Conservation (phyloP, 2,888 invertebrate species). For the Dynastes tityus region DNA sequence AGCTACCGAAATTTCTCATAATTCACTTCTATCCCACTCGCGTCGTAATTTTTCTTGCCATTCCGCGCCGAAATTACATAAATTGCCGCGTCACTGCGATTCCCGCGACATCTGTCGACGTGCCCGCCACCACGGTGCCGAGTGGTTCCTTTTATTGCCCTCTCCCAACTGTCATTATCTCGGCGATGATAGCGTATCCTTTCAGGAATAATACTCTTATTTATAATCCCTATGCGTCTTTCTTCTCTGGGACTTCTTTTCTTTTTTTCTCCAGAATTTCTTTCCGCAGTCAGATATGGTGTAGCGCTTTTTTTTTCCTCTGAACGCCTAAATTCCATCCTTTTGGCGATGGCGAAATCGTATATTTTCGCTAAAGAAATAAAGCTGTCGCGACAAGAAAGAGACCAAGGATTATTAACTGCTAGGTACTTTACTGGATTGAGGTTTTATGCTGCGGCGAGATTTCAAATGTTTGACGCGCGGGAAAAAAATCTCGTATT, state of each 20-base stretch:
- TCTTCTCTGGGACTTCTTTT: not conserved
- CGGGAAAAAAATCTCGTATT: not conserved
- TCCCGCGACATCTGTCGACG: constrained; percentile 19
- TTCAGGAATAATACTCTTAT: constrained; percentile 37
- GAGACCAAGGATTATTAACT: constrained; percentile 40
- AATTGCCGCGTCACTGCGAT: constrained; percentile 1
- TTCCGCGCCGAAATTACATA: constrained; percentile 17
- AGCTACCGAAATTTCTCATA: not conserved
- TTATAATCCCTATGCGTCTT: constrained; percentile 37
- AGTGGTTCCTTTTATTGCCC: constrained; percentile 18
- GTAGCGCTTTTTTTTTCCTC: not conserved
- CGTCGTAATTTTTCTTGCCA: not conserved
- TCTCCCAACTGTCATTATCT: constrained; percentile 41
- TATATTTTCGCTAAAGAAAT: constrained; percentile 19
- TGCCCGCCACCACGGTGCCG: not conserved
- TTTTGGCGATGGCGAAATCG: not conserved
- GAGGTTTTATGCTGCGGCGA: not conserved
- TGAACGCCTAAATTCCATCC: not conserved
- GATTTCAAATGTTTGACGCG: not conserved
- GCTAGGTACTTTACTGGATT: constrained; percentile 5
- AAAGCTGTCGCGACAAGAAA: constrained; percentile 27
- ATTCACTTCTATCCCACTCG: not conserved
- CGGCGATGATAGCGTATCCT: constrained; percentile 25
- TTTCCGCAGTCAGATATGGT: not conserved
- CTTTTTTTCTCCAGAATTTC: not conserved